A percentile compares a stretch with the other conserved stretches of the same genome.
phyloP scores from a whole-genome alignment of 2,113 vertebrate genomes.

The Zosterops borbonicus region DNA sequence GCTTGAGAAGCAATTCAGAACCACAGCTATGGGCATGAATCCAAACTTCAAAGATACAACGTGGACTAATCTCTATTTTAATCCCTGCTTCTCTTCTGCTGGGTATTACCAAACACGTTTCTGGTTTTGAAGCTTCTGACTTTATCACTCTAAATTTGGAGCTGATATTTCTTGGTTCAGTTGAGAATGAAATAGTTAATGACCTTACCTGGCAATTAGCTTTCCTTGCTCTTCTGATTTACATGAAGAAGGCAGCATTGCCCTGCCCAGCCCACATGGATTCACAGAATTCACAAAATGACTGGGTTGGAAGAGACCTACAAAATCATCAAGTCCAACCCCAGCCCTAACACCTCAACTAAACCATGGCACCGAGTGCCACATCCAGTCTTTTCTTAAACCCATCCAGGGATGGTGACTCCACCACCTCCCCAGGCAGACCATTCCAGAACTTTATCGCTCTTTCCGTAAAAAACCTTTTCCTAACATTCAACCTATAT shows the following conservation, averaged over 20 bases:
- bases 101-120: background rate
- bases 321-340: too few species aligned
- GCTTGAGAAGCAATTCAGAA: conserved; percentile 9
- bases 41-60: background rate
- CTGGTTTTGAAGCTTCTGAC: background rate
- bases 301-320: too few species aligned
- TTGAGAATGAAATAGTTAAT: background rate
- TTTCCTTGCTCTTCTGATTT: background rate
- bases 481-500: too few species aligned
- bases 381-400: too few species aligned
- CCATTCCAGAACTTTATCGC: too few species aligned
- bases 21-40: background rate
- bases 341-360: too few species aligned
- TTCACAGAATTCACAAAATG: too few species aligned
- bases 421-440: too few species aligned
- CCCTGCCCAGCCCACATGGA: background rate
- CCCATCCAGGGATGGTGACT: too few species aligned
- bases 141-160: background rate
- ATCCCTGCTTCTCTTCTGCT: background rate
- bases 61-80: background rate
- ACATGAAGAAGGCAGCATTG: rapidly evolving
- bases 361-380: too few species aligned
- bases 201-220: background rate
- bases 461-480: too few species aligned
- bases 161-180: background rate